Conservation (phyloP, 2,797 vertebrate genomes). For the Pelodytes ibericus region DNA sequence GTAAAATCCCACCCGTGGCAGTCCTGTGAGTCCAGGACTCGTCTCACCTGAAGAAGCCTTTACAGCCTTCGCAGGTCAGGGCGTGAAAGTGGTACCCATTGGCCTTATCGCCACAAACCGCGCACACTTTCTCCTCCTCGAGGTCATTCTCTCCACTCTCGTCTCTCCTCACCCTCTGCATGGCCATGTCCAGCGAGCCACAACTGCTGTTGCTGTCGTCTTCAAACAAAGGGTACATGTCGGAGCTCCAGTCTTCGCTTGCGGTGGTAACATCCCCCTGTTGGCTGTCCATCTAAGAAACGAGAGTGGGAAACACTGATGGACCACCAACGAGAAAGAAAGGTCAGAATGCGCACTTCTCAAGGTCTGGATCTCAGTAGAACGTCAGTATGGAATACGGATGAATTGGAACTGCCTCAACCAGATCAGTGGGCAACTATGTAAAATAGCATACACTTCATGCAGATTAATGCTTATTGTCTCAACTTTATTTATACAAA, state of each 20-base stretch:
- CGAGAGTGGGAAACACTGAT: not conserved
- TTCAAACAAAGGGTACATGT: conserved; percentile 32
- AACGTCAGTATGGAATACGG: too few species aligned
- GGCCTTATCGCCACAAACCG: conserved; percentile 67
- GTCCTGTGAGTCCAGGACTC: not conserved
- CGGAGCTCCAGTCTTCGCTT: not conserved
- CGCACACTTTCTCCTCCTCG: conserved; percentile 57
- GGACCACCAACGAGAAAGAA: too few species aligned
- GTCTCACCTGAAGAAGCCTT: conserved; percentile 68
- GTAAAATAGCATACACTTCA: too few species aligned
- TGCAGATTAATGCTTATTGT: too few species aligned
- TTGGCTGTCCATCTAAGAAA: conserved; percentile 11
- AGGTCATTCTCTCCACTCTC: not conserved
- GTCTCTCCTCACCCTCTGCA: not conserved
- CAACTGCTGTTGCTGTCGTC: conserved; percentile 45
- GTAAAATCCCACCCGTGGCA: too few species aligned
- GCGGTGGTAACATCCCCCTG: not conserved
- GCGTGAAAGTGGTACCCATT: conserved; percentile 69
- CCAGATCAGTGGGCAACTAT: too few species aligned
- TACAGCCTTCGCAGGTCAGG: conserved; percentile 68
- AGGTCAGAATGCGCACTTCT: too few species aligned
- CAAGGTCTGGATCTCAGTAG: too few species aligned
- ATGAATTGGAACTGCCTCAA: too few species aligned
- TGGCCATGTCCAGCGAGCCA: not conserved
- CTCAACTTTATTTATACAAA: too few species aligned